Percentiles rank a stretch among this genome's conserved stretches.
Conservation (phyloP, 2,797 vertebrate species). For the Spea hammondii region DNA sequence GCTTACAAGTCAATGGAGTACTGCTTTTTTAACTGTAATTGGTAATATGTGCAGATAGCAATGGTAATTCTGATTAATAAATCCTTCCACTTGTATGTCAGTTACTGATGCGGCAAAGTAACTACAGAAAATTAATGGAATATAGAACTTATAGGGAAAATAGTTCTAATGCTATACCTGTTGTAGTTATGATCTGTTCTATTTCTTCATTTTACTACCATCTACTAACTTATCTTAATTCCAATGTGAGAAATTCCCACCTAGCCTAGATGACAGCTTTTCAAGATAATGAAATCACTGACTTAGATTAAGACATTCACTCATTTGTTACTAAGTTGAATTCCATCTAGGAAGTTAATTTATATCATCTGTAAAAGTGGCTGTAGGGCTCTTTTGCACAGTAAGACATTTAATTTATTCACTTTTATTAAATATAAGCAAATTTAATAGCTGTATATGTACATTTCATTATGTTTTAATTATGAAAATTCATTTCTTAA, state of each 20-base stretch:
- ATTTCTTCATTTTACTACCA: not conserved
- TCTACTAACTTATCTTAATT: not conserved
- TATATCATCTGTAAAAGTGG: not conserved
- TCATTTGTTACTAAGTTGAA: conserved; percentile 4
- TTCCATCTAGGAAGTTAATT: not conserved
- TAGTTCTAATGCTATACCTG: not conserved
- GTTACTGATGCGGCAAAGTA: too few relatives aligned
- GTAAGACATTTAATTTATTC: not conserved
- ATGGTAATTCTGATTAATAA: too few relatives aligned
- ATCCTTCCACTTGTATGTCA: too few relatives aligned
- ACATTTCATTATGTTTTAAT: conserved; percentile 1
- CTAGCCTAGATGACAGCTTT: conserved; percentile 2
- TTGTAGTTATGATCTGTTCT: not conserved
- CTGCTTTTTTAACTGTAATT: too few relatives aligned
- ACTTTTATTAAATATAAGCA: conserved; percentile 8
- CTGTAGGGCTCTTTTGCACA: not conserved
- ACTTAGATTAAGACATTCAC: not conserved
- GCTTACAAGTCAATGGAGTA: too few relatives aligned
- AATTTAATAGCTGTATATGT: not conserved
- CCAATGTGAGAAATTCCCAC: not conserved
- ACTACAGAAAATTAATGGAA: too few relatives aligned
- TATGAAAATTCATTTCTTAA: not conserved
- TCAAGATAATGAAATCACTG: conserved; percentile 13
- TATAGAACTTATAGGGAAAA: too few relatives aligned
- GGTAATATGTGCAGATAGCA: too few relatives aligned